Evolutionary conservation across 2,797 vertebrate genomes (phyloP).

Genomic region (Pangasius mekongensis): DNA sequence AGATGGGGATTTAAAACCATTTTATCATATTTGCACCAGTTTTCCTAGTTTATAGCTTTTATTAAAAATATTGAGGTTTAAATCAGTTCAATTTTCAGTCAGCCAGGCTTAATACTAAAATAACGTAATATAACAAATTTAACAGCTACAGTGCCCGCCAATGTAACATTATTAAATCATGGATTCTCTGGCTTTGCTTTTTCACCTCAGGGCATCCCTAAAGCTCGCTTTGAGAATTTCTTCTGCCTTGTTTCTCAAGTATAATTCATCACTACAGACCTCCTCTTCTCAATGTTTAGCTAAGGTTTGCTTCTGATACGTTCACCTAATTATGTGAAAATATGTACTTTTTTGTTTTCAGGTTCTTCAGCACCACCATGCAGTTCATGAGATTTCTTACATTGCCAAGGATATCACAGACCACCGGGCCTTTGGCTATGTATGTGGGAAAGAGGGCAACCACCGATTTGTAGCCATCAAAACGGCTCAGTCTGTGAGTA

Average conservation of each 20-base stretch:
- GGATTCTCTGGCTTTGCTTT: not conserved
- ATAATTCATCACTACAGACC: not conserved
- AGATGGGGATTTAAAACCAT: not conserved
- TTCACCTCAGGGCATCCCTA: not conserved
- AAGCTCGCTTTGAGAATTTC: not conserved
- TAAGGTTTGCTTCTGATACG: not conserved
- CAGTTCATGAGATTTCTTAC: slow-evolving; percentile 98
- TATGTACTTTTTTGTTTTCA: slow-evolving; percentile 56
- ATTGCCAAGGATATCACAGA: slow-evolving; percentile 99
- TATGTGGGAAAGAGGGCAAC: slow-evolving; percentile 97
- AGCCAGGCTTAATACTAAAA: not conserved
- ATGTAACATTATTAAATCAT: not conserved
- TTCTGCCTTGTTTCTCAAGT: not conserved
- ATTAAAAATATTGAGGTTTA: not conserved
- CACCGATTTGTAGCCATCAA: slow-evolving; percentile 99
- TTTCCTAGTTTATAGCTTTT: not conserved
- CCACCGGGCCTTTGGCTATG: slow-evolving; percentile 96
- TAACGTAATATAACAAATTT: not conserved
- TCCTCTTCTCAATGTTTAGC: not conserved
- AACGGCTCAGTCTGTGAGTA: slow-evolving; percentile 95
- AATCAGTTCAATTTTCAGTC: not conserved
- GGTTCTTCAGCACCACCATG: slow-evolving; percentile 96
- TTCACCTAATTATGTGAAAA: not conserved
- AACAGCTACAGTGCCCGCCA: not conserved
- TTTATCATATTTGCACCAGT: not conserved